phyloP scores from a whole-genome alignment of 2,797 vertebrate genomes.

The Gymnodraco acuticeps region DNA sequence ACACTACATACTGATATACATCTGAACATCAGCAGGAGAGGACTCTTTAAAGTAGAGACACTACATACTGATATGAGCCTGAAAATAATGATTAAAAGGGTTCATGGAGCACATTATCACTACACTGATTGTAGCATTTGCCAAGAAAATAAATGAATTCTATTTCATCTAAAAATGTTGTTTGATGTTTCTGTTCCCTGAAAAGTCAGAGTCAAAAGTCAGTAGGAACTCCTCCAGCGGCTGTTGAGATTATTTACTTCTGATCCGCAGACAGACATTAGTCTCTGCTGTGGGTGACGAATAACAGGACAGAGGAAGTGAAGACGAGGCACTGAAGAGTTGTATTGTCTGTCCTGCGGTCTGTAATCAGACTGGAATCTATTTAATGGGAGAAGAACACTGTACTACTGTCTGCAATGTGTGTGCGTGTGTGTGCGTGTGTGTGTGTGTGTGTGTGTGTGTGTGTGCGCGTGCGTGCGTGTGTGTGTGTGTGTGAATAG shows the following conservation, averaged over 20 bases:
- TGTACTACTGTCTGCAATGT: constrained; percentile 28
- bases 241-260: not conserved
- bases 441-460: constrained; percentile 14
- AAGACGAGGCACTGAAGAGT: constrained; percentile 25
- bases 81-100: no score
- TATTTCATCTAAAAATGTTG: not conserved
- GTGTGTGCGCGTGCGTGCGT: constrained; percentile 7
- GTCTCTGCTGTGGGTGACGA: not conserved
- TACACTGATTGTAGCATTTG: not conserved
- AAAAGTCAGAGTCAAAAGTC: not conserved
- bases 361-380: constrained; percentile 56
- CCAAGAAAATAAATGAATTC: not conserved
- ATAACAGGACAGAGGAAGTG: constrained; percentile 15
- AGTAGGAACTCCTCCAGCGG: not conserved
- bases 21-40: no score
- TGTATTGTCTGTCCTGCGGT: constrained; percentile 5
- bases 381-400: constrained; percentile 36
- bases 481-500: not conserved
- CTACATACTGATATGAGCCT: no score
- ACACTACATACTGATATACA: no score
- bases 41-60: no score
- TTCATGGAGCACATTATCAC: no score
- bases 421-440: constrained; percentile 4
- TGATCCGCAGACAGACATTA: not conserved
- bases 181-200: not conserved